Evolutionary conservation across 2,888 invertebrate genomes (phyloP).

Genomic region (Sabatieria punctata): DNA sequence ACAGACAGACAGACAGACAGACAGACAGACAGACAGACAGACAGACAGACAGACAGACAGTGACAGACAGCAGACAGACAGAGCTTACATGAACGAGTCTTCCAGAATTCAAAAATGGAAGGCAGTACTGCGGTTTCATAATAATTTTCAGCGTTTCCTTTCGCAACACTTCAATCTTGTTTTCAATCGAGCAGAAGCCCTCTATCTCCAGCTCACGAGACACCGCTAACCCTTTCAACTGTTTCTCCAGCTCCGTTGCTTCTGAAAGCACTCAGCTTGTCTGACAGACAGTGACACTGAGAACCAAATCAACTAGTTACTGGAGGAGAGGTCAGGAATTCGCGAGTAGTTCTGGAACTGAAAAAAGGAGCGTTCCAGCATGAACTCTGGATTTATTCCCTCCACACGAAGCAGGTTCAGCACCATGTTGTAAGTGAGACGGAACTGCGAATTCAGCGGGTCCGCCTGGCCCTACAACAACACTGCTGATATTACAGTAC

Average conservation of each 20-base stretch:
- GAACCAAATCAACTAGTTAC: too few relatives aligned
- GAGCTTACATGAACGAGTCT: conserved; percentile 61
- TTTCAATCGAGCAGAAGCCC: conserved; percentile 51
- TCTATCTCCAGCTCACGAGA: conserved; percentile 56
- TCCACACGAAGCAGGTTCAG: conserved; percentile 84
- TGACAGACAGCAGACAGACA: neutral
- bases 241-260: conserved; percentile 47
- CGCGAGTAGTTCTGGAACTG: conserved; percentile 96
- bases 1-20: too few relatives aligned
- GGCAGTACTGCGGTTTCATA: conserved; percentile 65
- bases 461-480: conserved; percentile 69
- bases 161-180: conserved; percentile 14
- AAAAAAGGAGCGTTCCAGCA: conserved; percentile 92
- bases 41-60: too few relatives aligned
- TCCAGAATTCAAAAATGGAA: conserved; percentile 86
- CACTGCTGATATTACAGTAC: neutral
- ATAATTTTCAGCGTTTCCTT: conserved; percentile 56
- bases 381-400: conserved; percentile 97
- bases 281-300: too few relatives aligned
- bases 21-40: too few relatives aligned
- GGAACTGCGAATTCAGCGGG: conserved; percentile 94
- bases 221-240: conserved; percentile 48
- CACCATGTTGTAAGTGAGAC: conserved; percentile 98
- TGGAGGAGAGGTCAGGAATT: conserved; percentile 62
- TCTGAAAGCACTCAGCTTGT: too few relatives aligned